Evolutionary conservation across 2,113 vertebrate genomes (phyloP).

Genomic region (Empidonax alnorum): DNA sequence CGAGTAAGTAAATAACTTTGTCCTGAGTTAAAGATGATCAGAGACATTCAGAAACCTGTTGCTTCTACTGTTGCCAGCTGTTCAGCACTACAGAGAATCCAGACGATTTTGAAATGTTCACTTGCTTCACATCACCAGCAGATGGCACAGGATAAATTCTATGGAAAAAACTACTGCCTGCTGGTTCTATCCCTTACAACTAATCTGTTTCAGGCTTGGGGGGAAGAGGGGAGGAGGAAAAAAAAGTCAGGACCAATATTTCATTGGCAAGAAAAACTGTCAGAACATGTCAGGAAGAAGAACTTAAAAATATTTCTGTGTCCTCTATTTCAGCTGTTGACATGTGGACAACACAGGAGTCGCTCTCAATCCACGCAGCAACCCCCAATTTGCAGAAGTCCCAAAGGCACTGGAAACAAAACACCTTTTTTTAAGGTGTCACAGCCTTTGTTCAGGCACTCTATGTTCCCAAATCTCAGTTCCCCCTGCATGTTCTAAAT

Average conservation of each 20-base stretch:
- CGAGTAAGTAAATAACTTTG: background rate
- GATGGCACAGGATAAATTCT: slow-evolving; percentile 7
- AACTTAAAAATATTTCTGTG: background rate
- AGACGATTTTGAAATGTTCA: background rate
- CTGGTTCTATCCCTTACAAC: background rate
- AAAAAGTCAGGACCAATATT: background rate
- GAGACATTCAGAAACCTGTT: background rate
- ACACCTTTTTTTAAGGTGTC: background rate
- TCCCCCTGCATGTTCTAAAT: background rate
- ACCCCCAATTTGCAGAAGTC: background rate
- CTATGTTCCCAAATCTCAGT: background rate
- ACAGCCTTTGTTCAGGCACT: background rate
- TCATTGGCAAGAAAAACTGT: background rate
- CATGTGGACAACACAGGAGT: fast-evolving
- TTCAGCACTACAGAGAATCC: background rate
- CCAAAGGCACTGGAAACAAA: background rate
- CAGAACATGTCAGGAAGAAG: background rate
- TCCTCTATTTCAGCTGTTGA: background rate
- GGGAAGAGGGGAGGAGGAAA: fast-evolving
- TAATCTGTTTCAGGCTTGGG: fast-evolving
- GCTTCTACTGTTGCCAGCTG: background rate
- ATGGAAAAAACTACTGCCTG: background rate
- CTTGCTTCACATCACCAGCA: slow-evolving; percentile 19
- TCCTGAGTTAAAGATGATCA: background rate
- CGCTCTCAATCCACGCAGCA: background rate